Base-by-base conservation (phyloP, 2,113 vertebrate species). In the Nothobranchius kuhntae region DNA sequence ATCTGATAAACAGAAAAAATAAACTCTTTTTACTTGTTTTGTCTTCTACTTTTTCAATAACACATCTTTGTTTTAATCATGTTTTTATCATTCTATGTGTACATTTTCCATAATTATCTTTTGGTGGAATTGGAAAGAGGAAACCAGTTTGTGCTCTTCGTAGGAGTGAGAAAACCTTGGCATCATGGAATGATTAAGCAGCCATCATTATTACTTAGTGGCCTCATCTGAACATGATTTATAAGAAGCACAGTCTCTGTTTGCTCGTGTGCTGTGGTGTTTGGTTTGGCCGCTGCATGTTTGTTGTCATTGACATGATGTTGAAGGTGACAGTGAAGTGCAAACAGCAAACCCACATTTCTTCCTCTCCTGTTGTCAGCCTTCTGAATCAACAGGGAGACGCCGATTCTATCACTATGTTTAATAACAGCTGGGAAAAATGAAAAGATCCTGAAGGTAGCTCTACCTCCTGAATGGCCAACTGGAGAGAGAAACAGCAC, bases 361-460 rank as follows among this genome's bases (percentile, higher is more conserved):
- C 73, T 74, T 64, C 68, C 35, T 64, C 68, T 40, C n/a, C 68
- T 64, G 61, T 65, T 72, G 85, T 84, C 79, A 66, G 58, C 46
- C 57, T 80, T 71, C 81, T 75, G 75, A 86, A 87, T 84, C 81
- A 75, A 83, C 86, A 47, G 63, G 65, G 58, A 70, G 75, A 68
- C 65, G 76, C 48, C 72, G 65, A 70, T 76, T 84, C 51, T 78
- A 78, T 84, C 77, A 78, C 84, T 81, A 80, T 87, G 86, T 90
- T 90, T 88, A 91, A 91, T 92, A 91, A 93, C 86, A 58, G 86
- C 75, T 70, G 14, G n/a, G 65, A 89, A 89, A 88, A 91, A 91
- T 91, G 91, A 83, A 89, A 88, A 91, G 89, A 88, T 89, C 83
- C 88, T 81, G 81, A 87, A 89, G 84, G 81, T 82, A 88, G 80